Conservation (phyloP, 2,888 invertebrate species). For the Tipula lateralis region DNA sequence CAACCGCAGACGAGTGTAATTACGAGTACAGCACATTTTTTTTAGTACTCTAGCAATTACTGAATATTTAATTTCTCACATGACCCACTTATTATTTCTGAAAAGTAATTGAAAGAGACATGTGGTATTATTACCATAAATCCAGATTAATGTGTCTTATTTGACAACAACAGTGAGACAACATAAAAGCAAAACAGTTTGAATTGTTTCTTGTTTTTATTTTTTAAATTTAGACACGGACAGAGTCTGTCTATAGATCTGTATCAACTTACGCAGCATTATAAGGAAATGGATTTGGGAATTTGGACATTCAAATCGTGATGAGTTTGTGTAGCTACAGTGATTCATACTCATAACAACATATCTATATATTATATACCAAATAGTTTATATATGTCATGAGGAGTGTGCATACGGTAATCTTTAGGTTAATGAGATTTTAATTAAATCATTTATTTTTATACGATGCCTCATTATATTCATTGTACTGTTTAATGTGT, state of each 20-base stretch:
- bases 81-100: neutral
- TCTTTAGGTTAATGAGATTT: neutral
- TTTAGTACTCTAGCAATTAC: neutral
- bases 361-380: no score
- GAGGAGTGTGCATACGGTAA: no score
- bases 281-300: neutral
- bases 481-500: no score
- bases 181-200: neutral
- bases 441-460: neutral
- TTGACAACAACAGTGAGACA: neutral
- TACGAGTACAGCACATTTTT: neutral
- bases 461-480: neutral
- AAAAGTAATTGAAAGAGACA: neutral
- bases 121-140: constrained; percentile 1
- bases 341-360: neutral
- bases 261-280: neutral
- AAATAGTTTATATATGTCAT: no score
- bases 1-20: neutral
- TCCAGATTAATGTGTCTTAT: neutral
- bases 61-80: neutral
- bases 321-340: neutral
- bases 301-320: neutral
- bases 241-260: neutral
- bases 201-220: neutral
- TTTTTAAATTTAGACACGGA: no score